phyloP scores from a whole-genome alignment of 2,797 vertebrate species.

The Sciurus vulgaris region DNA sequence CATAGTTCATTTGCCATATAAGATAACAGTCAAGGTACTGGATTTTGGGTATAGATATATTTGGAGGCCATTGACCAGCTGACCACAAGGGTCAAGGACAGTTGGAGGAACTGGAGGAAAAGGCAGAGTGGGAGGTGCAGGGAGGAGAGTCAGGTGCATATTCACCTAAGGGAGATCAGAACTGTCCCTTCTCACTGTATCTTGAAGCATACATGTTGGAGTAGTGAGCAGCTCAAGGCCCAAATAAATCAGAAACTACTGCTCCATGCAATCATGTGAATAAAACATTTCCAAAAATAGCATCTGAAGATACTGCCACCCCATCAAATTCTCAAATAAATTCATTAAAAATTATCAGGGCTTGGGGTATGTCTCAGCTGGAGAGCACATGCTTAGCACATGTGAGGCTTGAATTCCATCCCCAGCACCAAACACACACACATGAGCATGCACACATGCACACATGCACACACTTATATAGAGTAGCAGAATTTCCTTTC shows the following conservation, averaged over 20 bases:
- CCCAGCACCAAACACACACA: too few relatives aligned
- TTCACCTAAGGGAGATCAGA: background rate
- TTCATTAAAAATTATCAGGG: constrained; percentile 19
- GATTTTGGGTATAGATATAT: background rate
- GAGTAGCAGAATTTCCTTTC: background rate
- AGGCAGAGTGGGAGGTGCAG: fast-evolving
- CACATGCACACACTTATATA: background rate
- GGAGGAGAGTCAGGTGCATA: fast-evolving
- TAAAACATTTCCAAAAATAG: background rate
- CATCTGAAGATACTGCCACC: background rate
- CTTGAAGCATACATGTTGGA: background rate
- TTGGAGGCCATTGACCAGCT: background rate
- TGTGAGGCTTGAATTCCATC: background rate
- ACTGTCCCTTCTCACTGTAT: fast-evolving
- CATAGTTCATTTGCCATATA: background rate
- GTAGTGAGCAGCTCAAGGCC: background rate
- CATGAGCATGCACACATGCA: background rate
- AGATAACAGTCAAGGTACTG: background rate
- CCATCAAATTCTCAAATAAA: background rate
- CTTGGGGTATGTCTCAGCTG: background rate
- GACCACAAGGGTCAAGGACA: too few relatives aligned
- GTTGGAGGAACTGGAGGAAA: background rate
- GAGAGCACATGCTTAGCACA: background rate
- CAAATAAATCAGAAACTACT: background rate
- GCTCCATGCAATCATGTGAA: background rate